These are phyloP conservation scores for Mustelus asterias DNA, from an alignment of 2,113 vertebrate species.

Conservation along the genomic window DNA sequence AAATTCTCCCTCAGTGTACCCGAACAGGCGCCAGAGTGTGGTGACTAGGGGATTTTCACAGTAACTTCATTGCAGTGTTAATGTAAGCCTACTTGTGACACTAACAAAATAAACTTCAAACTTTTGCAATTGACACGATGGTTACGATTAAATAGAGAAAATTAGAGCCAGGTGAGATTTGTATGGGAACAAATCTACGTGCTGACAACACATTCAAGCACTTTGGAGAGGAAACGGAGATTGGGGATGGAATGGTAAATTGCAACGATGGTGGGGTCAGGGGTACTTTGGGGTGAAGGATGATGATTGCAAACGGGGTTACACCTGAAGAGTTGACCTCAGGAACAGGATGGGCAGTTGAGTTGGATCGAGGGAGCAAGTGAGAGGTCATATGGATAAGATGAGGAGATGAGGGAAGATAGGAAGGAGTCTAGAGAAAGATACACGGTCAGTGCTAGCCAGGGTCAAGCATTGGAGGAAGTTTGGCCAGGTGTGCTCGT, in stretches of 20 bases:
- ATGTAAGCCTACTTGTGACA: too few relatives aligned
- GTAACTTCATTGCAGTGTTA: too few relatives aligned
- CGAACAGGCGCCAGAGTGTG: too few relatives aligned
- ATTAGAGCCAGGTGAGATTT: too few relatives aligned
- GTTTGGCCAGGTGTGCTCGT: background rate
- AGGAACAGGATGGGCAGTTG: background rate
- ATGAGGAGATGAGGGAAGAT: background rate
- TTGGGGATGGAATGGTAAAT: background rate
- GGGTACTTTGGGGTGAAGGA: background rate
- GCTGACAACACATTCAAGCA: background rate
- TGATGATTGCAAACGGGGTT: background rate
- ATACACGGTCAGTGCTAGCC: background rate
- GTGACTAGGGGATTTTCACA: too few relatives aligned
- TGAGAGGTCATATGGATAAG: background rate
- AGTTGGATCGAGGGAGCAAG: too few relatives aligned
- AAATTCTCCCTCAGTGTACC: too few relatives aligned
- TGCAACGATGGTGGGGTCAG: background rate
- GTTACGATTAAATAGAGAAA: too few relatives aligned
- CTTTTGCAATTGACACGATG: too few relatives aligned
- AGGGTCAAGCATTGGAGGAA: background rate
- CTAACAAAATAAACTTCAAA: too few relatives aligned
- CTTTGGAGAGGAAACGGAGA: background rate
- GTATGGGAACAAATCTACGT: background rate
- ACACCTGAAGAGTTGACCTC: background rate
- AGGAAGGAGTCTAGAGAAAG: background rate